Conservation (phyloP, 2,888 invertebrate genomes). For the Eulithis prunata region DNA sequence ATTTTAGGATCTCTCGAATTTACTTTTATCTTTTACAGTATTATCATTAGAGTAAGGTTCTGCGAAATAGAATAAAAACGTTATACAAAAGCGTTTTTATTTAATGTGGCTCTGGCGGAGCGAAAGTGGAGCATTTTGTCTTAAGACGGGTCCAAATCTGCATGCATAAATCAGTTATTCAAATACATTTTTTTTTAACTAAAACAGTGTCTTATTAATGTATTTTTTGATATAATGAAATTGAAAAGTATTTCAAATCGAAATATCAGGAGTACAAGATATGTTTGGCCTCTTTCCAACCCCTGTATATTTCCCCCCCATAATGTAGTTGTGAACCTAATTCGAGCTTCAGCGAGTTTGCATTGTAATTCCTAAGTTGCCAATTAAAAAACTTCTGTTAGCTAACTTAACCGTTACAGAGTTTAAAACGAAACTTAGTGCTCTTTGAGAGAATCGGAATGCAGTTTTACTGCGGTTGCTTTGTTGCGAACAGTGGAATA, state of each 20-base stretch:
- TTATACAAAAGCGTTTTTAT: not conserved
- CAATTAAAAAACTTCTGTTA: conserved; percentile 21
- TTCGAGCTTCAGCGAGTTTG: not conserved
- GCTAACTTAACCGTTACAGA: conserved; percentile 17
- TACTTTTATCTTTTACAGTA: conserved; percentile 49
- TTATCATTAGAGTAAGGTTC: conserved; percentile 37
- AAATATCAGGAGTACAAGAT: not conserved
- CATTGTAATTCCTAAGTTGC: conserved; percentile 11
- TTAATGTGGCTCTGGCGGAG: too few species aligned
- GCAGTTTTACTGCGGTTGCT: conserved; percentile 30
- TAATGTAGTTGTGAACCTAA: conserved; percentile 1
- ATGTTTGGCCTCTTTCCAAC: not conserved
- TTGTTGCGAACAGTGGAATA: conserved; percentile 23
- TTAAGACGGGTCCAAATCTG: too few species aligned
- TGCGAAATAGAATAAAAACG: conserved; percentile 13
- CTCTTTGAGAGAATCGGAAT: conserved; percentile 22
- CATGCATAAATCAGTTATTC: too few species aligned
- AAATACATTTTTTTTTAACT: too few species aligned
- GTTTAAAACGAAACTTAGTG: conserved; percentile 20
- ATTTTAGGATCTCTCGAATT: conserved; percentile 59
- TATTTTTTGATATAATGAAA: too few species aligned
- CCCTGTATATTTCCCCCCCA: not conserved
- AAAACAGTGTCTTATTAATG: too few species aligned
- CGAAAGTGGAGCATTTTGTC: too few species aligned
- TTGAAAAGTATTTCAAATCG: too few species aligned